These are phyloP conservation scores for Platycercus adscitus DNA, from an alignment of 2,113 vertebrate genomes.

Conservation along the genomic window DNA sequence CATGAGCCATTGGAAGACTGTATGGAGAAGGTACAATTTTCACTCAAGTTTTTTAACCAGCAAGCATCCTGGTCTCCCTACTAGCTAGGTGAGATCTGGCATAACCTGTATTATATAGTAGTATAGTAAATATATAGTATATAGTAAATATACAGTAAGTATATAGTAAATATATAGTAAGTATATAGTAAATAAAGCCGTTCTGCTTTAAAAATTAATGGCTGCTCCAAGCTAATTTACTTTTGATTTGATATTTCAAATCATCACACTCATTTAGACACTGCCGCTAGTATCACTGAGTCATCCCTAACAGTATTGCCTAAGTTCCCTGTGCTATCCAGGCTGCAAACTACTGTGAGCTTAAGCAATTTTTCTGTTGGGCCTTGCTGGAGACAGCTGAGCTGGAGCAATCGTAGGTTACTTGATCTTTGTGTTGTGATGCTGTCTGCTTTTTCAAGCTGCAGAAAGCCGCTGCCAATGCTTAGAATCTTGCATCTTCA, in stretches of 20 bases:
- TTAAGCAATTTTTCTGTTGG: background rate
- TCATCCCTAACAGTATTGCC: background rate
- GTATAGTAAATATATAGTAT: background rate
- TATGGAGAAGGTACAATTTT: background rate
- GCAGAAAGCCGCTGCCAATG: background rate
- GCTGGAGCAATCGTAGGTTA: background rate
- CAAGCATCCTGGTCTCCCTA: background rate
- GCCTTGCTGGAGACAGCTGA: background rate
- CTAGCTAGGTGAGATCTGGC: background rate
- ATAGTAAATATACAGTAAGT: background rate
- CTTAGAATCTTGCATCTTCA: background rate
- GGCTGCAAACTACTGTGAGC: background rate
- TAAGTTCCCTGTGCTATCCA: background rate
- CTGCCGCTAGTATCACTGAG: background rate
- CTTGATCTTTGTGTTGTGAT: background rate
- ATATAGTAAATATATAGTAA: background rate
- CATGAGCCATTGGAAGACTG: background rate
- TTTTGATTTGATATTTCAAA: background rate
- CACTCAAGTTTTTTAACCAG: background rate
- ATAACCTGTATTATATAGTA: background rate
- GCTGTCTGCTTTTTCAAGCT: background rate
- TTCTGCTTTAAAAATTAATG: background rate
- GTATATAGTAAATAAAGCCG: background rate
- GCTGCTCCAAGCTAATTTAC: background rate
- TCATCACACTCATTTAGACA: background rate